Conservation (phyloP, 2,888 invertebrate genomes). For the Hedychridium roseum region DNA sequence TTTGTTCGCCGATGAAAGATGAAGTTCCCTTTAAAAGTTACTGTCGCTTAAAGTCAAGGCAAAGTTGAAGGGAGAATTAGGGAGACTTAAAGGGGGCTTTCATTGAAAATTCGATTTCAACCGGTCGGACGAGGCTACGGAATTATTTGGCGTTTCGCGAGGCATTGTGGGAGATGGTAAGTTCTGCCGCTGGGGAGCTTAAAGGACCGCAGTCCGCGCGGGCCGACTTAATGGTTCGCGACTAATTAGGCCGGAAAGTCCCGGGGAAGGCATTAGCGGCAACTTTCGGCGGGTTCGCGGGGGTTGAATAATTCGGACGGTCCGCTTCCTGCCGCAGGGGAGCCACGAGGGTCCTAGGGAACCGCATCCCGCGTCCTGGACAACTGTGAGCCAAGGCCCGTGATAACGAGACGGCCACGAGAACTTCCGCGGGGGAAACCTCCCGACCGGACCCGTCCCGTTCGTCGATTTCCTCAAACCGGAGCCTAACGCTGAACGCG, state of each 20-base stretch:
- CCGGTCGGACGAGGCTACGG: too few relatives aligned
- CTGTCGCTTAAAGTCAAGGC: too few relatives aligned
- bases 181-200: too few relatives aligned
- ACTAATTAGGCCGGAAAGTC: conserved; percentile 47
- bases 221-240: conserved; percentile 56
- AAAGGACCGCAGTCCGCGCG: too few relatives aligned
- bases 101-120: too few relatives aligned
- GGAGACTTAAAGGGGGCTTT: too few relatives aligned
- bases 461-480: background rate
- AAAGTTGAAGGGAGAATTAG: too few relatives aligned
- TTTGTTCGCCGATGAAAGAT: too few relatives aligned
- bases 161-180: too few relatives aligned
- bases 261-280: conserved; percentile 24
- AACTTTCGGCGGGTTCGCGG: conserved; percentile 28
- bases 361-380: conserved; percentile 37
- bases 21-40: too few relatives aligned
- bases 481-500: too few relatives aligned
- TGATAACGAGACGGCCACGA: conserved; percentile 21
- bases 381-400: conserved; percentile 35
- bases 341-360: conserved; percentile 40
- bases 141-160: too few relatives aligned
- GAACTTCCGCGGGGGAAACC: conserved; percentile 9
- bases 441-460: background rate
- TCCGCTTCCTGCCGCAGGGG: conserved; percentile 35
- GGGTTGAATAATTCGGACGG: conserved; percentile 31